Evolutionary conservation across 2,888 invertebrate species (phyloP).

Genomic region (Epinotia ramella): DNA sequence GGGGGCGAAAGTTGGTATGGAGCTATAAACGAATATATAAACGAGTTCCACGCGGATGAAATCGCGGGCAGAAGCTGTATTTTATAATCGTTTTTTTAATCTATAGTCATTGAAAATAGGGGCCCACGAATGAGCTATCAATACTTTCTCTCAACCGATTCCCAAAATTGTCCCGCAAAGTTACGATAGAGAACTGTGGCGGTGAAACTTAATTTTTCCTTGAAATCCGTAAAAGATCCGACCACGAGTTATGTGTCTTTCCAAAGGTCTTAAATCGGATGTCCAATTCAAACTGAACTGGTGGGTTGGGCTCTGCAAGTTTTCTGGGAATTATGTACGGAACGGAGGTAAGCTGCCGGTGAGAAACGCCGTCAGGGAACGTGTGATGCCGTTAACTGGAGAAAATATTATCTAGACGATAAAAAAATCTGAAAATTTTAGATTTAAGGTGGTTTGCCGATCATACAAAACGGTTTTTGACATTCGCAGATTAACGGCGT

Average conservation of each 20-base stretch:
- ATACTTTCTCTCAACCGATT: neutral
- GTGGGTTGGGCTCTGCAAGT: constrained; percentile 18
- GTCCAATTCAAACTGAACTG: constrained; percentile 37
- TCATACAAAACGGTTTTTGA: no score
- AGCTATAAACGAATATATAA: no score
- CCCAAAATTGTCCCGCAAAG: neutral
- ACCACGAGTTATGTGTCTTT: constrained; percentile 27
- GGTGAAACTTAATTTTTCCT: neutral
- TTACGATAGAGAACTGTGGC: neutral
- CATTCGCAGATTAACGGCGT: no score
- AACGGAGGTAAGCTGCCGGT: constrained; percentile 32
- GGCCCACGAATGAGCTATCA: neutral
- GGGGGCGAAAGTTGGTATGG: no score
- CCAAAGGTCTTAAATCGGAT: constrained; percentile 36
- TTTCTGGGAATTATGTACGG: constrained; percentile 35
- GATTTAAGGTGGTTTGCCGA: no score
- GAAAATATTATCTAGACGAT: neutral
- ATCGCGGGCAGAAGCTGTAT: no score
- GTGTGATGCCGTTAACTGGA: neutral
- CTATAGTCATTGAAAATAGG: no score
- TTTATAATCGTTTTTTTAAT: no score
- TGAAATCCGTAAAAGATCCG: constrained; percentile 18
- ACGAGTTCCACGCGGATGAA: no score
- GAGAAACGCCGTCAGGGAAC: constrained; percentile 18
- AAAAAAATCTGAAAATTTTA: no score